Conservation (phyloP, 1,140 invertebrate species). For the Elymnias hypermnestra region DNA sequence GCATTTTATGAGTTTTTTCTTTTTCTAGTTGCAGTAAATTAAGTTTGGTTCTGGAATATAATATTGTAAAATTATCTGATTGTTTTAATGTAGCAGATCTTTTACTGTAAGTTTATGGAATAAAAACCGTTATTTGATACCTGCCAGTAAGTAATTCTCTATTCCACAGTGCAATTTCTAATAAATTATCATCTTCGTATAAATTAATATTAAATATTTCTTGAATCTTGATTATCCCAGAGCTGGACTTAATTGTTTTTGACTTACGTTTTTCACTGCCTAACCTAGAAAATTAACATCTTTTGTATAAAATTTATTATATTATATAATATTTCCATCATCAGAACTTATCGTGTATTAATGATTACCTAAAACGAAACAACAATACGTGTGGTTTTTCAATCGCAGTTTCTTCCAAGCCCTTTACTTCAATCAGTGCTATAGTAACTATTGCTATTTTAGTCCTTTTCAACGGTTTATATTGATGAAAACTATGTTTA, state of each 20-base stretch:
- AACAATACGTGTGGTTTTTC: constrained; percentile 39
- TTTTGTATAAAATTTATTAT: too few species aligned
- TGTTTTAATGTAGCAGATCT: background rate
- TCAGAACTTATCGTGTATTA: too few species aligned
- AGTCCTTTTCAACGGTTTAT: constrained; percentile 34
- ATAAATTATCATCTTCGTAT: constrained; percentile 47
- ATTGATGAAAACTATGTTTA: constrained; percentile 30
- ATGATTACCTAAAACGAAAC: constrained; percentile 47
- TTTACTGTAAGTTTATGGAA: background rate
- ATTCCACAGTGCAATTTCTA: constrained; percentile 50
- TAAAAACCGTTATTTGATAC: constrained; percentile 22
- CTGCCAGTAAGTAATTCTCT: constrained; percentile 49
- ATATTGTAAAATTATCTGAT: too few species aligned
- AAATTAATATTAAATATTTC: constrained; percentile 53
- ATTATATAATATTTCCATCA: too few species aligned
- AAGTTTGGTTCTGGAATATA: constrained; percentile 34
- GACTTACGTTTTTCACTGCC: constrained; percentile 58
- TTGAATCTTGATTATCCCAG: constrained; percentile 44
- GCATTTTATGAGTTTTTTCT: constrained; percentile 56
- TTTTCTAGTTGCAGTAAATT: constrained; percentile 43
- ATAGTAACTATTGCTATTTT: constrained; percentile 56
- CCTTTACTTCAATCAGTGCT: constrained; percentile 53
- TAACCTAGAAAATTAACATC: constrained; percentile 33
- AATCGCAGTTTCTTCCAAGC: constrained; percentile 35
- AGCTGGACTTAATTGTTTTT: constrained; percentile 40